Conservation (phyloP, 2,113 vertebrate genomes). For the Triplophysa rosa region DNA sequence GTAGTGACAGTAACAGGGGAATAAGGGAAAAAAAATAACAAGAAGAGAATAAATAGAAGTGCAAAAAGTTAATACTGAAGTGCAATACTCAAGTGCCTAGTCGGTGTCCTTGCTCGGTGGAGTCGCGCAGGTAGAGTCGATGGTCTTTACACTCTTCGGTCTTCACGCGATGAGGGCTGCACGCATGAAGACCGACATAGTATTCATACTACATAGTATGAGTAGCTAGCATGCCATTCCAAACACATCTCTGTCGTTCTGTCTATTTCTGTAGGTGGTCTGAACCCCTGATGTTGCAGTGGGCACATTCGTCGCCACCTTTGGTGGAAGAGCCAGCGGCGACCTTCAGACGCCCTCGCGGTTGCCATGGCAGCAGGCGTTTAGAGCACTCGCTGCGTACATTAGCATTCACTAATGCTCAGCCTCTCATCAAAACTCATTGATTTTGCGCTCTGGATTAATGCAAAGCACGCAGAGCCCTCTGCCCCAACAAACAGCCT, state of each 20-base stretch:
- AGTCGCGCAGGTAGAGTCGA: no score
- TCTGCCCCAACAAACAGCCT: constrained; percentile 40
- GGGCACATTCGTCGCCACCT: constrained; percentile 64
- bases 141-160: no score
- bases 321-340: constrained; percentile 53
- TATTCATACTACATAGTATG: neutral
- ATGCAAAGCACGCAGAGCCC: constrained; percentile 53
- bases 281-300: constrained; percentile 54
- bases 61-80: no score
- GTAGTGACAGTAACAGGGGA: no score
- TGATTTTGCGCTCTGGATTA: constrained; percentile 66
- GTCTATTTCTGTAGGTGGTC: constrained; percentile 70
- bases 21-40: no score
- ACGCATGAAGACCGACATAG: no score
- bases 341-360: constrained; percentile 68
- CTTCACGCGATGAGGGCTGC: no score
- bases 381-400: constrained; percentile 46
- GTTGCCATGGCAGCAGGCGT: constrained; percentile 68
- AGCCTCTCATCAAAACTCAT: constrained; percentile 62
- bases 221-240: no score
- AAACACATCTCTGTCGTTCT: constrained; percentile 21
- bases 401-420: constrained; percentile 58
- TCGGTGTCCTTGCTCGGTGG: no score
- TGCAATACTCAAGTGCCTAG: no score
- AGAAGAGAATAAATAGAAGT: no score